Conservation (phyloP, 2,888 invertebrate genomes). For the Cheilosia soror region DNA sequence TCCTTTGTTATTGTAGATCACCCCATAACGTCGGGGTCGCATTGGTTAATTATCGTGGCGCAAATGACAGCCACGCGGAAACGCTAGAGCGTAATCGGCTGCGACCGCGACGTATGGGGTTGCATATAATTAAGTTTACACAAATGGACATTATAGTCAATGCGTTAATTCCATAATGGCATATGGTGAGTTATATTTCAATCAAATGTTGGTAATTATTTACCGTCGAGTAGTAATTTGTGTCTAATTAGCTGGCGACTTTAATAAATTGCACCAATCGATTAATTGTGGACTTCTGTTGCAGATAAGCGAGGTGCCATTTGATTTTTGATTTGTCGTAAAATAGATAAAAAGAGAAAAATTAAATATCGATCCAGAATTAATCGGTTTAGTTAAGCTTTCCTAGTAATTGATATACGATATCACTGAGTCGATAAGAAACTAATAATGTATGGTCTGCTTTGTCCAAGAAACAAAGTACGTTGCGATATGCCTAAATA, state of each 20-base stretch:
- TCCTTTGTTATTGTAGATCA: slow-evolving; percentile 8
- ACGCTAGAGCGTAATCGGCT: neutral
- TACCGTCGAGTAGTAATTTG: slow-evolving; percentile 12
- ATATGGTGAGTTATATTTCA: slow-evolving; percentile 33
- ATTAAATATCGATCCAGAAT: neutral
- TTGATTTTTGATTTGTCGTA: slow-evolving; percentile 22
- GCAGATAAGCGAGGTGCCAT: slow-evolving; percentile 2
- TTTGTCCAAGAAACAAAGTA: too few relatives aligned
- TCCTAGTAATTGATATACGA: too few relatives aligned
- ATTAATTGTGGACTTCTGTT: slow-evolving; percentile 13
- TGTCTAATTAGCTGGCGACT: slow-evolving; percentile 27
- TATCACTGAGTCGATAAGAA: too few relatives aligned
- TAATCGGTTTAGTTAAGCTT: neutral
- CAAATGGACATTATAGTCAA: slow-evolving; percentile 4
- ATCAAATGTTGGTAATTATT: slow-evolving; percentile 26
- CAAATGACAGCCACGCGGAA: neutral
- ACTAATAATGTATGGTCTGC: too few relatives aligned
- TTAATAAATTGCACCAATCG: slow-evolving; percentile 1
- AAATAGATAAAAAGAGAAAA: neutral
- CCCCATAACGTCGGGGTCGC: slow-evolving; percentile 5
- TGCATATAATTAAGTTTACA: slow-evolving; percentile 49
- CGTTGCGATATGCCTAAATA: too few relatives aligned
- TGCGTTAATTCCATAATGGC: slow-evolving; percentile 44
- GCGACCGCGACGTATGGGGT: slow-evolving; percentile 6
- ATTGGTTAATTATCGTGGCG: slow-evolving; percentile 22